Percentiles rank a stretch among this genome's conserved stretches.
Evolutionary conservation across 2,888 invertebrate species (phyloP).

Genomic region (Polydesmus complanatus): DNA sequence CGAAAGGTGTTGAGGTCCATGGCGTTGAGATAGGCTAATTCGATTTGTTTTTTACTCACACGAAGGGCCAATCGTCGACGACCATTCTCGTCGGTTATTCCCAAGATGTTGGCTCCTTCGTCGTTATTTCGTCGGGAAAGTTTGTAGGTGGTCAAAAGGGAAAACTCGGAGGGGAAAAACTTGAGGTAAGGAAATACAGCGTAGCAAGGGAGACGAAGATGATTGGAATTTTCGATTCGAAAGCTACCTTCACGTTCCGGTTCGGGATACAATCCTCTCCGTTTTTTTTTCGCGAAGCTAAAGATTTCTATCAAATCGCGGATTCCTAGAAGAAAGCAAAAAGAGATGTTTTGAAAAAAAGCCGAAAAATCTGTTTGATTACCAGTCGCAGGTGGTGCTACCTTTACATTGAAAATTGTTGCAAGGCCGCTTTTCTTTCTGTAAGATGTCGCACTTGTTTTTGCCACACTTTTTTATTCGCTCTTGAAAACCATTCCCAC

Average conservation of each 20-base stretch:
- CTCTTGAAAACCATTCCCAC: slow-evolving; percentile 9
- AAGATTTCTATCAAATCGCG: slow-evolving; percentile 13
- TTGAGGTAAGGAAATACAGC: slow-evolving; percentile 10
- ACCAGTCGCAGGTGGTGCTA: background rate
- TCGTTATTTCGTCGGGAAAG: background rate
- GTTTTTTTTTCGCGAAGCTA: slow-evolving; percentile 9
- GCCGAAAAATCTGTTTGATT: background rate
- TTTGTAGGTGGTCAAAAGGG: slow-evolving; percentile 10
- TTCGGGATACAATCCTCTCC: slow-evolving; percentile 9
- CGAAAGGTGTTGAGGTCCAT: background rate
- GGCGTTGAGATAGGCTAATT: slow-evolving; percentile 13
- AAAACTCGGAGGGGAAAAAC: slow-evolving; percentile 12
- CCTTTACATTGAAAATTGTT: slow-evolving; percentile 13
- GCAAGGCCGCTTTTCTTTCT: slow-evolving; percentile 8
- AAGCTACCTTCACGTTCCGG: slow-evolving; percentile 10
- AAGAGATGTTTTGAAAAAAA: background rate
- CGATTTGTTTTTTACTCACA: slow-evolving; percentile 4
- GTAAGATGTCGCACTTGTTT: slow-evolving; percentile 1
- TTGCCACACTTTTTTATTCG: slow-evolving; percentile 7
- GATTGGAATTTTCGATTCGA: slow-evolving; percentile 11
- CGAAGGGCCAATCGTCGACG: slow-evolving; percentile 12
- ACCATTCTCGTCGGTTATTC: slow-evolving; percentile 15
- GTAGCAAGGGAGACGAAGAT: slow-evolving; percentile 14
- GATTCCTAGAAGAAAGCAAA: slow-evolving; percentile 1
- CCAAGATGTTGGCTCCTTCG: slow-evolving; percentile 9